phyloP scores from a whole-genome alignment of 2,113 vertebrate genomes.

The Sigmodon hispidus region DNA sequence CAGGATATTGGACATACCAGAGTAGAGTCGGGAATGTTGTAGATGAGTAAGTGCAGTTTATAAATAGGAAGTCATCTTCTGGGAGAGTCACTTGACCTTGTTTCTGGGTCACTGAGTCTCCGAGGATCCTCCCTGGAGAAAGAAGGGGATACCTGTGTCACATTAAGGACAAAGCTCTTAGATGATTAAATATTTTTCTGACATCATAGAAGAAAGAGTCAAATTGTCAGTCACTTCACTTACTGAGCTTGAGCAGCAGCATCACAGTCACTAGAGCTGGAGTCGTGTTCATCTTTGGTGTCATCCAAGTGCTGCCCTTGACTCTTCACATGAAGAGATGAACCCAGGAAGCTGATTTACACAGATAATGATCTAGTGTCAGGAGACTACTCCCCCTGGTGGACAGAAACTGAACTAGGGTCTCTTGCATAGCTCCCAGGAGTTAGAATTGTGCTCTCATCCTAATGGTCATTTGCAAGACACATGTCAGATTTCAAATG shows the following conservation, averaged over 20 bases:
- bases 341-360: too few relatives aligned
- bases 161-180: neutral
- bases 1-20: neutral
- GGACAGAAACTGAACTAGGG: too few relatives aligned
- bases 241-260: neutral
- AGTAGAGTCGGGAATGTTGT: neutral
- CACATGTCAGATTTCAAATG: neutral
- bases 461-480: neutral
- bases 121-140: neutral
- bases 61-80: neutral
- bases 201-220: neutral
- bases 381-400: neutral
- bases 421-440: too few relatives aligned
- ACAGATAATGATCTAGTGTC: neutral
- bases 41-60: neutral
- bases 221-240: neutral
- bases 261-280: neutral
- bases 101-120: neutral
- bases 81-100: neutral
- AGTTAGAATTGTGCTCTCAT: neutral
- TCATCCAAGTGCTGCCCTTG: too few relatives aligned
- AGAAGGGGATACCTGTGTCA: neutral
- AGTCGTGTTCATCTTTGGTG: neutral
- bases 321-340: too few relatives aligned
- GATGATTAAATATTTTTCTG: neutral